Evolutionary conservation across 2,113 vertebrate genomes (phyloP), one percentile per base, ranked within the genome.

Genomic region (Scalopus aquaticus): DNA sequence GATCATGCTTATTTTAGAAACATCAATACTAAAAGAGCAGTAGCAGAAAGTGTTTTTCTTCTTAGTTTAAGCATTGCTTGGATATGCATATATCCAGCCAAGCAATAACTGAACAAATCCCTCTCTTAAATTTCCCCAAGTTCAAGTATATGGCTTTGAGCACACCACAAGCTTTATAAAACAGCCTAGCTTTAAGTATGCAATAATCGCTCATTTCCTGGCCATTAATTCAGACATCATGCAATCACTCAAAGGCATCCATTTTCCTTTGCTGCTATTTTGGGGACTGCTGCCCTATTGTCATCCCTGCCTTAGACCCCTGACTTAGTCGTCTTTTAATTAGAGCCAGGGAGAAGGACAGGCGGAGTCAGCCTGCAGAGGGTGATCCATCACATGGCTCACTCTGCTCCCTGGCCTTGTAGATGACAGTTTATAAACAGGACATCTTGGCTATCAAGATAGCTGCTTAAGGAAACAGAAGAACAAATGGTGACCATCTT

Each of bases 371-470:
- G 97, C 98, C 98, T 98, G 97, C 98, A 98, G 98, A 62, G 88
- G 95, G 98, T 97, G 97, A 98, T 98, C 97, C 97, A 98, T 99
- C 99, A 99, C 98, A 82, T 3, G 6, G 98, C 93, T 85, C 73
- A 64, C 79, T 28, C 84, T 60, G 37, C 98, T 97, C 96, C 94
- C 97, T 97, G 96, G 98, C 98, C 99, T 98, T 98, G 95, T 96
- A 97, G 98, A 98, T 98, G 98, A 98, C 98, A 98, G 98, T 98
- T 98, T 98, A 92, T 97, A 98, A 98, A 98, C 98, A 98, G 98
- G 98, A 96, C 98, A 98, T 98, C 98, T 98, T 97, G 98, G 98
- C 96, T 98, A 98, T 95, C 98, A 98, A 97, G 98, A 98, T 97
- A 98, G 98, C 96, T 89, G 98, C 56, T 32, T 96, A 94, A 95